These are phyloP conservation scores for Stenichneumon culpator DNA, from an alignment of 2,888 invertebrate genomes.

Conservation along the genomic window DNA sequence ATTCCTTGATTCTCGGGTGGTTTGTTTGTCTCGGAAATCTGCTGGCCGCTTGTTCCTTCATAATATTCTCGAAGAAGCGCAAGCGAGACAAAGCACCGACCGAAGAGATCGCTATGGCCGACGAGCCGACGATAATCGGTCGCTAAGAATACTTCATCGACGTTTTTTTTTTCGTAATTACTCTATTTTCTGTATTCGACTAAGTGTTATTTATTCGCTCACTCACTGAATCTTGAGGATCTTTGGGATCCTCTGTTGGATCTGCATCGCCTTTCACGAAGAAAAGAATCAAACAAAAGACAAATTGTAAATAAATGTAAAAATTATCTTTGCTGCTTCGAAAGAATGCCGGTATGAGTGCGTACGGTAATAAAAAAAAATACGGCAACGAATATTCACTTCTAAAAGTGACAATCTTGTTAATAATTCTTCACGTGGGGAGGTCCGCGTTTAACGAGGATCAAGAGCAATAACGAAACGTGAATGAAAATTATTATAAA, in stretches of 20 bases:
- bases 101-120: slow-evolving; percentile 94
- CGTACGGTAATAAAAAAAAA: background rate
- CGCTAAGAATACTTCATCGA: slow-evolving; percentile 73
- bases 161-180: background rate
- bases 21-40: slow-evolving; percentile 91
- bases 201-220: slow-evolving; percentile 28
- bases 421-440: background rate
- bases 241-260: background rate
- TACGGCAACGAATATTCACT: background rate
- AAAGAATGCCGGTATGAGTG: slow-evolving; percentile 11
- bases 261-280: slow-evolving; percentile 17
- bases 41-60: slow-evolving; percentile 90
- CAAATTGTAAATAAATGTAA: slow-evolving; percentile 44
- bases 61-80: slow-evolving; percentile 93
- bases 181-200: slow-evolving; percentile 12
- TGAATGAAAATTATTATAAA: background rate
- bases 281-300: slow-evolving; percentile 8
- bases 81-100: slow-evolving; percentile 94
- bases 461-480: background rate
- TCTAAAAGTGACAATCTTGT: slow-evolving; percentile 1
- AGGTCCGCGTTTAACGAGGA: background rate
- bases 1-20: slow-evolving; percentile 92
- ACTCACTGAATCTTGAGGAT: slow-evolving; percentile 7
- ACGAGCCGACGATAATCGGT: slow-evolving; percentile 92
- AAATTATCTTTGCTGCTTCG: slow-evolving; percentile 21